Conservation (phyloP, 2,888 invertebrate genomes). For the Scotopteryx bipunctaria region DNA sequence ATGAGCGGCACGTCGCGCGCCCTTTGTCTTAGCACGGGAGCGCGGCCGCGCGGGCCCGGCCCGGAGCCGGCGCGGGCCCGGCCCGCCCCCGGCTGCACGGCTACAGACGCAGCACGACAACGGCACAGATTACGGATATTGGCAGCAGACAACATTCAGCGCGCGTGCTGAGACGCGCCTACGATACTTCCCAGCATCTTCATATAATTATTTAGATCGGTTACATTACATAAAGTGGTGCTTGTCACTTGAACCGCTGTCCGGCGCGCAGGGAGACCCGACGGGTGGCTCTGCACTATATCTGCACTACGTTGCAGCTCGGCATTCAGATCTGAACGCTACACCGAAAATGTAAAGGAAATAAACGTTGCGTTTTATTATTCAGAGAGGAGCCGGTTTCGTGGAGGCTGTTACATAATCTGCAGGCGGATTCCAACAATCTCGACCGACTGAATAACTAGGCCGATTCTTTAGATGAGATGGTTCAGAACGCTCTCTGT, state of each 20-base stretch:
- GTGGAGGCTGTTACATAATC: background rate
- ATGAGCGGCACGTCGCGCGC: background rate
- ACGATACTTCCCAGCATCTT: too few relatives aligned
- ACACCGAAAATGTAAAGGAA: conserved; percentile 16
- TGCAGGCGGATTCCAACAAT: background rate
- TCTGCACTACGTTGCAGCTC: background rate
- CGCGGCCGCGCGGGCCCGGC: background rate
- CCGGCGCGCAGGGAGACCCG: too few relatives aligned
- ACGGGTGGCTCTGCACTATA: too few relatives aligned
- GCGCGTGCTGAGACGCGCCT: too few relatives aligned
- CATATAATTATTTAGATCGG: too few relatives aligned
- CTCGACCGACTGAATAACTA: background rate
- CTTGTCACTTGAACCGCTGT: too few relatives aligned
- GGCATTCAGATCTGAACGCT: conserved; percentile 4
- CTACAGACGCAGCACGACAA: too few relatives aligned
- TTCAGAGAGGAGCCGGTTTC: conserved; percentile 1
- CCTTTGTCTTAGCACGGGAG: background rate
- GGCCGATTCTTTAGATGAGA: background rate
- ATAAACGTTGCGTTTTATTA: conserved; percentile 9
- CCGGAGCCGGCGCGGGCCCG: too few relatives aligned
- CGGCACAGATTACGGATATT: too few relatives aligned
- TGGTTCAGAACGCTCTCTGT: background rate
- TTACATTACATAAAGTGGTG: too few relatives aligned
- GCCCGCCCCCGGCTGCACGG: too few relatives aligned
- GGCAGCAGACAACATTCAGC: too few relatives aligned